Percentiles rank a stretch among this genome's conserved stretches.
phyloP scores from a whole-genome alignment of 2,888 invertebrate species.

The Sclerodermus sp. region DNA sequence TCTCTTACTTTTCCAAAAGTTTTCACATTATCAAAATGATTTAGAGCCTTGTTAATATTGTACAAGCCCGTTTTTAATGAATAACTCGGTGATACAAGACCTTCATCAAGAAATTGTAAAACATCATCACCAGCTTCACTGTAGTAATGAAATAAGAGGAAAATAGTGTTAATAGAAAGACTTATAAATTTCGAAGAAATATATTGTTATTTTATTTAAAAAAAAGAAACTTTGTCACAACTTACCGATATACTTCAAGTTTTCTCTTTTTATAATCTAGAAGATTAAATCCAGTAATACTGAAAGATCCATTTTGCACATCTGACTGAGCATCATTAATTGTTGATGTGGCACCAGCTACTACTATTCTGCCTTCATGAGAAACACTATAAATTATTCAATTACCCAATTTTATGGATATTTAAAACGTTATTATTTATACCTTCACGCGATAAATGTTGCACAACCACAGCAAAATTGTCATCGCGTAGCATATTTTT shows the following conservation, averaged over 20 bases:
- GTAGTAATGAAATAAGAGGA: constrained; percentile 21
- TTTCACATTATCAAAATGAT: constrained; percentile 62
- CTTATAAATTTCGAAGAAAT: neutral
- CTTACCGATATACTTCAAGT: constrained; percentile 61
- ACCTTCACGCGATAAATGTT: constrained; percentile 50
- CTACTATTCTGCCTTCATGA: constrained; percentile 39
- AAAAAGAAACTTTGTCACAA: constrained; percentile 1
- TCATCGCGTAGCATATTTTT: constrained; percentile 44
- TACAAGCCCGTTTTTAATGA: constrained; percentile 62
- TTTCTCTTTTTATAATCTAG: constrained; percentile 59
- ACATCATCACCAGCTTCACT: constrained; percentile 63
- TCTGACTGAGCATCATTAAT: constrained; percentile 44
- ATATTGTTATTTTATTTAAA: neutral
- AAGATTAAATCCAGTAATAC: constrained; percentile 61
- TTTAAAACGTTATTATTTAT: constrained; percentile 6
- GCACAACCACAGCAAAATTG: constrained; percentile 45
- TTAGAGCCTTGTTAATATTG: constrained; percentile 65
- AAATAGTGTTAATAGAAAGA: constrained; percentile 16
- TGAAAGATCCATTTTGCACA: constrained; percentile 54
- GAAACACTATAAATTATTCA: constrained; percentile 18
- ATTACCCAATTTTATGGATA: constrained; percentile 3
- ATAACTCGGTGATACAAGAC: constrained; percentile 64
- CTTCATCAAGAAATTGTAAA: constrained; percentile 65
- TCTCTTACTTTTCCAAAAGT: constrained; percentile 65
- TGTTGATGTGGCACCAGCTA: constrained; percentile 57